Evolutionary conservation across 37 sponge, comb jelly and placozoan genomes (phyloP), one percentile per base, ranked within the genome.

Genomic region (Corticium candelabrum): DNA sequence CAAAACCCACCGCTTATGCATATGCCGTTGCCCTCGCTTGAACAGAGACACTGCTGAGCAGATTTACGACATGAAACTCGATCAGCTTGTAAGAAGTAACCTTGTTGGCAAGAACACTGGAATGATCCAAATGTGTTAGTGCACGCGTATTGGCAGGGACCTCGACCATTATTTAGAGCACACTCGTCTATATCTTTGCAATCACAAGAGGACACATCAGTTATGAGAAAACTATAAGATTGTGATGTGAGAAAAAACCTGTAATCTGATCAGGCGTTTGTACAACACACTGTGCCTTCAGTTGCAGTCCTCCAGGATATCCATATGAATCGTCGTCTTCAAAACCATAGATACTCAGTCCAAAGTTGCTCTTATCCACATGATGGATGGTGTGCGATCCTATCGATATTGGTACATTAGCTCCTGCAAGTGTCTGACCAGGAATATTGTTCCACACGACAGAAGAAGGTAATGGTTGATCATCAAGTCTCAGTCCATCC

Each of bases 301-400:
- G 21, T 21, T 50, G 62, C 62, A 81, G 40, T 27, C 89, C 89
- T 74, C 82, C 89, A 67, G 85, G 75, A 68, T 80, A 88, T 2
- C 89, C 85, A 71, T 84, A 88, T 1, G 82, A 83, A 38, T 84
- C 70, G 11, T 34, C 67, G 7, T 15, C 68, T 40, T 84, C 68
- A 21, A 73, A 84, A 39, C 80, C 89, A 78, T 88, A 88, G 21
- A 82, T 74, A 35, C 76, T 41, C 0, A 84, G 74, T 37, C 85
- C 83, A 75, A 87, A 7, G 32, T 72, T 79, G 32, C 79, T 70
- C 62, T 2, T 11, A 31, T 35, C 3, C 21, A 80, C 82, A 68
- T 2, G n/a, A 85, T 85, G 86, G 35, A 43, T 50, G 21, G 62
- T 50, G 21, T 50, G 62, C 11, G 62, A 50, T 21, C 62, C 62